Percentiles rank a stretch among this genome's conserved stretches.
These are phyloP conservation scores for Leucosticte australis DNA, from an alignment of 2,113 vertebrate genomes.

Conservation along the genomic window DNA sequence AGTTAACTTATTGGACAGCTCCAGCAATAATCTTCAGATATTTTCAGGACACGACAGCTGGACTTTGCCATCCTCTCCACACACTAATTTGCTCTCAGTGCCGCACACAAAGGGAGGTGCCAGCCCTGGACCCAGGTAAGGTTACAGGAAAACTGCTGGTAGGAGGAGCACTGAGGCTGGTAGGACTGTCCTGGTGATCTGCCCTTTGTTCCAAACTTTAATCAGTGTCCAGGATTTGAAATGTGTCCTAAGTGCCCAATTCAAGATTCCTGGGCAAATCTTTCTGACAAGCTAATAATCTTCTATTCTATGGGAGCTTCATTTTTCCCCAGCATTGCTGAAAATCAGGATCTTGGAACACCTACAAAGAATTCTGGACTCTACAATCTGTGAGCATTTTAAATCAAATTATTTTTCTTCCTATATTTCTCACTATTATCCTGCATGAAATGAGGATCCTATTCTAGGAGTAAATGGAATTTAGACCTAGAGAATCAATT, in stretches of 20 bases:
- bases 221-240: not conserved
- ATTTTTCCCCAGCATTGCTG: not conserved
- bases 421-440: not conserved
- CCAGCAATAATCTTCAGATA: slow-evolving; percentile 80
- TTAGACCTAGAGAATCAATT: not conserved
- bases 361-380: not conserved
- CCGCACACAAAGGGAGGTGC: slow-evolving; percentile 66
- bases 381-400: not conserved
- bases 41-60: slow-evolving; percentile 83
- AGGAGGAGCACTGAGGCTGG: not conserved
- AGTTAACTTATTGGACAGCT: slow-evolving; percentile 79
- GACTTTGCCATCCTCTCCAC: slow-evolving; percentile 79
- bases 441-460: not conserved
- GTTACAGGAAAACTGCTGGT: not conserved
- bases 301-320: not conserved
- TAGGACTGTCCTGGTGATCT: not conserved
- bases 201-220: not conserved
- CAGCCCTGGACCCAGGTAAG: slow-evolving; percentile 80
- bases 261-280: not conserved
- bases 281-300: not conserved
- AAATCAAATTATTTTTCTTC: not conserved
- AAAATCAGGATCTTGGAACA: not conserved
- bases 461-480: not conserved
- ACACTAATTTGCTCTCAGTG: slow-evolving; percentile 73
- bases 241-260: not conserved